A percentile compares a stretch with the other conserved stretches of the same genome.
These are phyloP conservation scores for Sebastes cheni DNA, from an alignment of 2,797 vertebrate genomes.

Conservation along the genomic window DNA sequence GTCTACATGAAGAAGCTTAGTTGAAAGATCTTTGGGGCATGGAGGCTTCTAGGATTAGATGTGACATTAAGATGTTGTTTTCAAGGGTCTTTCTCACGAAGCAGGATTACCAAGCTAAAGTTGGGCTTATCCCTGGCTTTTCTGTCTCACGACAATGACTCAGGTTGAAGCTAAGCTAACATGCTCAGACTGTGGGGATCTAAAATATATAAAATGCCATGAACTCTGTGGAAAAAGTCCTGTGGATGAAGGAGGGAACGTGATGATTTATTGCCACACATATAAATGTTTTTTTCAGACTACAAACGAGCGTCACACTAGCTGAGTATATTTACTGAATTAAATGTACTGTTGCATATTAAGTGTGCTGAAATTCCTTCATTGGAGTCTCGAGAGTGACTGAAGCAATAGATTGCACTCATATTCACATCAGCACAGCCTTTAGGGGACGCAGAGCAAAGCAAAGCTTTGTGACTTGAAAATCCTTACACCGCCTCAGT, in stretches of 20 bases:
- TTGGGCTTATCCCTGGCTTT: conserved; percentile 41
- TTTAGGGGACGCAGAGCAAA: conserved; percentile 39
- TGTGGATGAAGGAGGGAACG: background rate
- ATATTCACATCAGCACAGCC: conserved; percentile 29
- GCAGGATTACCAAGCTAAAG: conserved; percentile 54
- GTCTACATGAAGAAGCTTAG: conserved; percentile 17
- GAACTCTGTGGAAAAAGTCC: background rate
- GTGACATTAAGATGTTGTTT: conserved; percentile 57
- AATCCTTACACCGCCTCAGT: conserved; percentile 18
- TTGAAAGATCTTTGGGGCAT: conserved; percentile 26
- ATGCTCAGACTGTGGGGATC: background rate
- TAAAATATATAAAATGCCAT: background rate
- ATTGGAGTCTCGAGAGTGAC: conserved; percentile 24
- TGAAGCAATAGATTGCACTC: conserved; percentile 29
- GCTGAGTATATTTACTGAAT: conserved; percentile 25
- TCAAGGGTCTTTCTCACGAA: conserved; percentile 51
- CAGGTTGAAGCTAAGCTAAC: conserved; percentile 32
- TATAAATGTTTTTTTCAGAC: background rate
- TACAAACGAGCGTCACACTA: background rate
- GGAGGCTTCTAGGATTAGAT: conserved; percentile 55
- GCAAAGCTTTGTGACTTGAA: conserved; percentile 52
- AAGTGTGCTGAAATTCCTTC: conserved; percentile 19
- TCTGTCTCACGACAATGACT: conserved; percentile 41
- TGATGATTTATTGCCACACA: background rate
- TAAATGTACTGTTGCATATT: conserved; percentile 28